Conservation (phyloP, 2,113 vertebrate genomes). For the Entelurus aequoreus region DNA sequence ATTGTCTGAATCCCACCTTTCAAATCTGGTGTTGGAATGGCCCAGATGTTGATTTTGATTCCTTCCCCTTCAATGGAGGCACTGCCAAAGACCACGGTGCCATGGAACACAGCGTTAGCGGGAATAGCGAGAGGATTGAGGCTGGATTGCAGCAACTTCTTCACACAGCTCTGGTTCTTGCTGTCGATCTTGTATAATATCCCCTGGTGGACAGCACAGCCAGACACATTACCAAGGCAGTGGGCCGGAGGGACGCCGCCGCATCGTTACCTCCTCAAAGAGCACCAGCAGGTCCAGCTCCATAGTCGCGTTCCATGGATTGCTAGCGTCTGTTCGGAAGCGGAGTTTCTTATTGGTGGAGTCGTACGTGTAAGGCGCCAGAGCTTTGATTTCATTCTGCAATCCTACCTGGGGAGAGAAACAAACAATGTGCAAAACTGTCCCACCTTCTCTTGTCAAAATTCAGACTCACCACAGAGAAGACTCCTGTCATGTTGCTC, state of each 20-base stretch:
- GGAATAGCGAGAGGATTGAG: constrained; percentile 62
- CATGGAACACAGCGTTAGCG: constrained; percentile 20
- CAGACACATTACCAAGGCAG: too few relatives aligned
- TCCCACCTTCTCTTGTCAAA: not conserved
- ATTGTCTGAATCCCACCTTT: constrained; percentile 35
- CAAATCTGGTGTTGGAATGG: constrained; percentile 22
- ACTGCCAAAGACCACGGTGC: constrained; percentile 17
- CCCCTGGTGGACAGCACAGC: constrained; percentile 27
- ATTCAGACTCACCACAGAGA: constrained; percentile 48
- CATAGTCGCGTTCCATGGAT: constrained; percentile 41
- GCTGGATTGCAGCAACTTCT: constrained; percentile 56
- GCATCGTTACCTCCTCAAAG: constrained; percentile 62
- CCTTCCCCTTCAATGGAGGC: constrained; percentile 54
- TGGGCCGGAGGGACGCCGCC: too few relatives aligned
- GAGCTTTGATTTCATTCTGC: constrained; percentile 45
- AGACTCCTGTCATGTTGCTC: constrained; percentile 61
- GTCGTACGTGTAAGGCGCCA: constrained; percentile 61
- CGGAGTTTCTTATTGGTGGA: constrained; percentile 61
- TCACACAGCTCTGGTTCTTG: constrained; percentile 73
- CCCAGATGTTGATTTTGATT: constrained; percentile 43
- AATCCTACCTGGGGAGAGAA: constrained; percentile 35
- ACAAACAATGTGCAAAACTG: constrained; percentile 4
- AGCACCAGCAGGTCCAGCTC: constrained; percentile 66
- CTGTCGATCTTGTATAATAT: constrained; percentile 67
- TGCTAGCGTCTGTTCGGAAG: constrained; percentile 60